A percentile compares a stretch with the other conserved stretches of the same genome.
phyloP scores from a whole-genome alignment of 2,797 vertebrate genomes.

The Sebastes dallii region DNA sequence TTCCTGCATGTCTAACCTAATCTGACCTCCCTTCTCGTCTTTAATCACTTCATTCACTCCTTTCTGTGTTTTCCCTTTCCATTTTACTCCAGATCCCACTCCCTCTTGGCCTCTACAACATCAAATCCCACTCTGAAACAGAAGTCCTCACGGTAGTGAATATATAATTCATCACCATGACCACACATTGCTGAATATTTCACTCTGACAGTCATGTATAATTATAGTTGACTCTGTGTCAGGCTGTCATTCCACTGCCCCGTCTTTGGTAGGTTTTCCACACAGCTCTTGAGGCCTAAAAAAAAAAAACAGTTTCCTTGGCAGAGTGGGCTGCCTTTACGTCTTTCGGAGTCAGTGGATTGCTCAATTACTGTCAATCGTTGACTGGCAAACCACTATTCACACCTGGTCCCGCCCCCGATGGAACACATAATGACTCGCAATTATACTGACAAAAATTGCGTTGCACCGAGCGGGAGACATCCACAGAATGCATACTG shows the following conservation, averaged over 20 bases:
- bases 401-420: constrained; percentile 26
- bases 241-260: constrained; percentile 58
- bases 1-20: constrained; percentile 35
- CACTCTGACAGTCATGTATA: constrained; percentile 69
- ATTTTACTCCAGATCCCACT: constrained; percentile 29
- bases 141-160: constrained; percentile 53
- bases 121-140: constrained; percentile 62
- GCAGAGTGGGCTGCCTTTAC: constrained; percentile 27
- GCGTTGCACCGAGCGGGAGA: constrained; percentile 14
- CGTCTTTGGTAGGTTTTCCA: constrained; percentile 17
- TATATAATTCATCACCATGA: constrained; percentile 71
- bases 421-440: constrained; percentile 14
- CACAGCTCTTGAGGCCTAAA: constrained; percentile 23
- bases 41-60: constrained; percentile 43
- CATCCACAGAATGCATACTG: constrained; percentile 35
- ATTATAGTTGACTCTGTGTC: constrained; percentile 72
- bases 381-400: constrained; percentile 28
- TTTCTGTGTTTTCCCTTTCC: constrained; percentile 19
- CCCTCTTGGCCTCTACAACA: constrained; percentile 35
- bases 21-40: constrained; percentile 20
- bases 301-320: constrained; percentile 26
- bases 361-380: constrained; percentile 66
- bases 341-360: constrained; percentile 23
- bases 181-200: constrained; percentile 70
- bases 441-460: constrained; percentile 30